phyloP scores from a whole-genome alignment of 2,797 vertebrate species.

The Hipposideros larvatus region DNA sequence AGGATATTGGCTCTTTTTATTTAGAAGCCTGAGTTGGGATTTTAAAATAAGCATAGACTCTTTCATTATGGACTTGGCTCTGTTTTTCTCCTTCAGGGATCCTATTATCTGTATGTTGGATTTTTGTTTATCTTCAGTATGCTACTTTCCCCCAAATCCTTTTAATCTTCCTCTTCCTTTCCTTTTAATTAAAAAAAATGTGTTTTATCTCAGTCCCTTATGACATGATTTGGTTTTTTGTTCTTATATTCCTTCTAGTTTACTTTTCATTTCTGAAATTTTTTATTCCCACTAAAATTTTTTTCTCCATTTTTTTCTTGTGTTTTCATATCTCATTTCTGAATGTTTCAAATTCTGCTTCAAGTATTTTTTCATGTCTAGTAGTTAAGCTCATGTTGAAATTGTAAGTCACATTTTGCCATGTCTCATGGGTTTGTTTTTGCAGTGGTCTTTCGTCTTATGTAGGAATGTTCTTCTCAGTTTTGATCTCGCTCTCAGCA shows the following conservation, averaged over 20 bases:
- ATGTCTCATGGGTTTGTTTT: background rate
- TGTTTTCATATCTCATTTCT: background rate
- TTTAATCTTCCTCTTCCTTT: background rate
- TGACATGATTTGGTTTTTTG: background rate
- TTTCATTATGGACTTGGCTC: background rate
- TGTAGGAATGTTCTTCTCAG: background rate
- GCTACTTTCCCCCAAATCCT: background rate
- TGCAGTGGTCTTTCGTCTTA: background rate
- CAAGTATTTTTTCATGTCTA: background rate
- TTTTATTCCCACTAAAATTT: background rate
- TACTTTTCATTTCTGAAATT: constrained; percentile 38
- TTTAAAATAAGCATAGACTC: background rate
- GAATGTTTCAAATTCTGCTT: background rate
- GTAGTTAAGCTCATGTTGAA: background rate
- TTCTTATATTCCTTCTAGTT: background rate
- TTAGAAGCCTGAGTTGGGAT: background rate
- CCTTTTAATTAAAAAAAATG: background rate
- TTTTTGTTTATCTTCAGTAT: constrained; percentile 14
- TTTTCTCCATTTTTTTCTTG: background rate
- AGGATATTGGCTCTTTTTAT: background rate
- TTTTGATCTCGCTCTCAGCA: background rate
- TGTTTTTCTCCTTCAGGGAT: background rate
- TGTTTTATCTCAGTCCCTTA: background rate
- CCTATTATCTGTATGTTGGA: background rate
- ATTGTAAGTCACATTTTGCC: background rate